Percentiles rank a stretch among this genome's conserved stretches.
Evolutionary conservation across 2,888 invertebrate genomes (phyloP).

Genomic region (Agriopis leucophaearia): DNA sequence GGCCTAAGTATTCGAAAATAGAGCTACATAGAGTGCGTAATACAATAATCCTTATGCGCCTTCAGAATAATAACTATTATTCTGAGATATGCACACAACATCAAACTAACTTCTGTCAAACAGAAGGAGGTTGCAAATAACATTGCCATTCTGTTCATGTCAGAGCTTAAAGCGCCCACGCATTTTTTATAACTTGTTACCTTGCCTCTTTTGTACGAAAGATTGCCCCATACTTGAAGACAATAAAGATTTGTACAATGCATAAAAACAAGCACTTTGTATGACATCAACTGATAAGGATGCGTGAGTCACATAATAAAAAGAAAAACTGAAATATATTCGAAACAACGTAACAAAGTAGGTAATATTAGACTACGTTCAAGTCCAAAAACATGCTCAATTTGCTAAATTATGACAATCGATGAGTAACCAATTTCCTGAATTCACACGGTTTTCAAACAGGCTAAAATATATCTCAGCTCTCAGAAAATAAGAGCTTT

Average conservation of each 20-base stretch:
- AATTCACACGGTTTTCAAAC: constrained; percentile 35
- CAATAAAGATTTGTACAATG: constrained; percentile 27
- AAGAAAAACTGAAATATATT: constrained; percentile 5
- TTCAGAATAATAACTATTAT: no score
- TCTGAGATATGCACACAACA: constrained; percentile 4
- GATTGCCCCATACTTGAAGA: constrained; percentile 28
- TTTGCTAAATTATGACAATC: constrained; percentile 29
- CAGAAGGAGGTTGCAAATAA: constrained; percentile 20
- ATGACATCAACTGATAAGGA: constrained; percentile 12
- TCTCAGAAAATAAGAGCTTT: not conserved
- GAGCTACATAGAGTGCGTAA: not conserved
- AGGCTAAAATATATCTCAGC: constrained; percentile 20
- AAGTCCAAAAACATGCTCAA: not conserved
- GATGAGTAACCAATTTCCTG: constrained; percentile 18
- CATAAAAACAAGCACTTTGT: constrained; percentile 21
- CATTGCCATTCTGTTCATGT: constrained; percentile 29
- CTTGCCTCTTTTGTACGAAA: constrained; percentile 24
- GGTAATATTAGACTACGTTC: constrained; percentile 12
- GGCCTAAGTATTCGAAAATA: not conserved
- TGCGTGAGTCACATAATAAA: constrained; percentile 12
- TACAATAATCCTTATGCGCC: not conserved
- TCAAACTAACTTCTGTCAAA: constrained; percentile 21
- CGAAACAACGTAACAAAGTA: constrained; percentile 1
- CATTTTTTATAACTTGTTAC: constrained; percentile 28
- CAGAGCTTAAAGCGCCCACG: constrained; percentile 27